Evolutionary conservation across 2,797 vertebrate genomes (phyloP).

Genomic region (Taenioides sp.): DNA sequence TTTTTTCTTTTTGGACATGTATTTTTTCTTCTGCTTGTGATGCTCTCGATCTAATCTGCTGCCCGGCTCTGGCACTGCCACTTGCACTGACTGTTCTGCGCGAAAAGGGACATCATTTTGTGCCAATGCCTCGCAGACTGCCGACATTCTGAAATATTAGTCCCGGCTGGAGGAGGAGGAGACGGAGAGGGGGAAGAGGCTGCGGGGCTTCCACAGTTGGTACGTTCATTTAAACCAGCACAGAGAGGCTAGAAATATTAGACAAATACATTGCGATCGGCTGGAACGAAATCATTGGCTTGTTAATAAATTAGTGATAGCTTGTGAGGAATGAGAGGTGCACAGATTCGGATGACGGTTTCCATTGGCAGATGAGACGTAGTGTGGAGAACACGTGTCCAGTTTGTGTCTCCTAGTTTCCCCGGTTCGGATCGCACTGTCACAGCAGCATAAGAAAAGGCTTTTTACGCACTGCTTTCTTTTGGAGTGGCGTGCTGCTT

Average conservation of each 20-base stretch:
- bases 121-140: conserved; percentile 48
- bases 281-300: conserved; percentile 30
- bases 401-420: conserved; percentile 63
- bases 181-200: conserved; percentile 45
- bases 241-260: conserved; percentile 9
- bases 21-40: conserved; percentile 37
- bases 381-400: conserved; percentile 74
- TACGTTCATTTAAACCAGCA: conserved; percentile 62
- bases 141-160: conserved; percentile 55
- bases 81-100: conserved; percentile 26
- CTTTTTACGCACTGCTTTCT: conserved; percentile 20
- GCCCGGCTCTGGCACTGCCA: conserved; percentile 23
- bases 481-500: conserved; percentile 72
- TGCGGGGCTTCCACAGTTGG: conserved; percentile 60
- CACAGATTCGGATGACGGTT: conserved; percentile 64
- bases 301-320: conserved; percentile 61
- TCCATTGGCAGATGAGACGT: conserved; percentile 73
- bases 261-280: conserved; percentile 6
- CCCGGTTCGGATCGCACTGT: conserved; percentile 68
- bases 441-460: conserved; percentile 49
- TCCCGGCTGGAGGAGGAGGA: conserved; percentile 32
- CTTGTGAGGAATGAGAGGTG: conserved; percentile 64
- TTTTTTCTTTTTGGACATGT: conserved; percentile 41
- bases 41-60: conserved; percentile 35
- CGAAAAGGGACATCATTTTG: conserved; percentile 27